phyloP scores from a whole-genome alignment of 2,113 vertebrate genomes.

The Cyrtonyx montezumae region DNA sequence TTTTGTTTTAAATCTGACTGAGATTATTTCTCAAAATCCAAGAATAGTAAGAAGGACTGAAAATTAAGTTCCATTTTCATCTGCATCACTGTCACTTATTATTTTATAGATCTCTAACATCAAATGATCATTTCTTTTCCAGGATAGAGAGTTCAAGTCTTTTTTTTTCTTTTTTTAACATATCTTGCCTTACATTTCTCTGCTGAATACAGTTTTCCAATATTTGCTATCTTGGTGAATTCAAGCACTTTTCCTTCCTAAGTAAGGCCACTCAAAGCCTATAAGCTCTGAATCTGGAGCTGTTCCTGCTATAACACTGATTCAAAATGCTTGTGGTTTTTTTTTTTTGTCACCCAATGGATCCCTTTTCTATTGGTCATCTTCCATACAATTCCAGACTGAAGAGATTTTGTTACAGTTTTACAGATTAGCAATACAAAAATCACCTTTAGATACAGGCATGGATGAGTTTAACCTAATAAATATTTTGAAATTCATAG shows the following conservation, averaged over 20 bases:
- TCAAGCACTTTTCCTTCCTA: neutral
- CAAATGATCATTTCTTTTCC: neutral
- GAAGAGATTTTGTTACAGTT: neutral
- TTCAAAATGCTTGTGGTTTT: neutral
- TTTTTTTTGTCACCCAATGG: neutral
- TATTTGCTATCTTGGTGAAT: neutral
- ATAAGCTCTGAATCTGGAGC: neutral
- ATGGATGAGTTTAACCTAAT: neutral
- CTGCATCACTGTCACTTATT: neutral
- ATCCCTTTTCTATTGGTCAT: neutral
- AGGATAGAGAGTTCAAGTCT: neutral
- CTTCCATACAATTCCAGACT: neutral
- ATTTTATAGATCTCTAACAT: neutral
- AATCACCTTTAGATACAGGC: neutral
- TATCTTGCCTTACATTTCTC: neutral
- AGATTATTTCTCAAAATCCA: neutral
- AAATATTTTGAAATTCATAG: neutral
- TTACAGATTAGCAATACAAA: neutral
- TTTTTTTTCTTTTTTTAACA: neutral
- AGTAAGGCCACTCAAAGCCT: neutral
- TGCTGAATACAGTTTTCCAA: neutral
- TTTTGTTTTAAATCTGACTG: neutral
- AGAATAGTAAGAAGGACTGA: neutral
- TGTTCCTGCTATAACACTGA: neutral
- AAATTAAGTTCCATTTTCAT: neutral